Evolutionary conservation across 2,113 vertebrate species (phyloP), one percentile per base, ranked within the genome.

Genomic region (Mastomys coucha): DNA sequence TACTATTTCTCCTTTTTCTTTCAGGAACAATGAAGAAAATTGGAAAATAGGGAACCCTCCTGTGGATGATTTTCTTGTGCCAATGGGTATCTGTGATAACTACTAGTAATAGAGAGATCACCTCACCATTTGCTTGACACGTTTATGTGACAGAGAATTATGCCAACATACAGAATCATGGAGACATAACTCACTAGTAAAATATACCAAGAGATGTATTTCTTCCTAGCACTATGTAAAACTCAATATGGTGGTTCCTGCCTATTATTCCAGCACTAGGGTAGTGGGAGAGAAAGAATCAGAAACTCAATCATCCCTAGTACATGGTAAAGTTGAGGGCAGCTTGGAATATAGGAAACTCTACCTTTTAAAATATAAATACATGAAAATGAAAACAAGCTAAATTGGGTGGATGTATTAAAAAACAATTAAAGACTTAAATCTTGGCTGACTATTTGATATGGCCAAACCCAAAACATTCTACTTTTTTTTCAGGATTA

Each of bases 271-370:
- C 19, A 87, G 26, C 9, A 87, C 16, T 2, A 26, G 1, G 81
- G 2, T 5, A 63, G 2, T 28, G 12, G n/a, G 13, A 7, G 5
- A 67, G 19, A 0, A 45, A 45, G 19, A 26, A 36, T 49, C 26
- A 86, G 4, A 69, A 86, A 10, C 20, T 49, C 28, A 69, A 4
- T 5, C 28, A 67, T 36, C 42, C 45, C 2, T 31, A 33, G 5
- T 69, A 13, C 31, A 49, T 69, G 17, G 10, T 10, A 69, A 49
- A 49, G 20, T 24, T 24, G 17, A 49, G 11, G 39, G 19, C 31
- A 69, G 17, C 19, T 36, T 51, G 45, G 2, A 69, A 87, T 36
- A 49, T 2, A 87, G 11, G 6, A 70, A 65, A 36, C 2, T 11
- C 42, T 87, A 49, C 20, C 7, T n/a, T 42, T 2, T 0, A 22